Percentiles rank a stretch among this genome's conserved stretches.
Conservation (phyloP, 2,888 invertebrate species). For the Drosophila koepferae region DNA sequence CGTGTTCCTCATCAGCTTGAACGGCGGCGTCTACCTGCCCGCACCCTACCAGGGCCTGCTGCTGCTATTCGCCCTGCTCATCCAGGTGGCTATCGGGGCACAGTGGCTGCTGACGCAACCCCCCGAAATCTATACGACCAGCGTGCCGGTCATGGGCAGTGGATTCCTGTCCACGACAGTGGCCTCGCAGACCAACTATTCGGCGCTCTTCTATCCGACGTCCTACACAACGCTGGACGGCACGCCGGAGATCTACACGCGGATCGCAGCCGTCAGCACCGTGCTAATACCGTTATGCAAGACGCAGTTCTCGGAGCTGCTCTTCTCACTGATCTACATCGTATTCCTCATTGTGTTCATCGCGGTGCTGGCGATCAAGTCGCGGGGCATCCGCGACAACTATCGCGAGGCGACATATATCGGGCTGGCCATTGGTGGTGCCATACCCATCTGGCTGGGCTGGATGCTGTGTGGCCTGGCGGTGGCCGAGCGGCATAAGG, state of each 20-base stretch:
- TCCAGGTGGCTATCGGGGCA: slow-evolving; percentile 93
- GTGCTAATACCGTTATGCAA: slow-evolving; percentile 87
- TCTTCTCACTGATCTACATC: slow-evolving; percentile 93
- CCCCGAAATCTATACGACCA: slow-evolving; percentile 87
- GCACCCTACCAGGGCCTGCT: slow-evolving; percentile 96
- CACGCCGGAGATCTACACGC: slow-evolving; percentile 78
- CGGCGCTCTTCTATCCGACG: slow-evolving; percentile 75
- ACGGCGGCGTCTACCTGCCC: slow-evolving; percentile 95
- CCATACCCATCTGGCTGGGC: slow-evolving; percentile 94
- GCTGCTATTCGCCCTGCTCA: slow-evolving; percentile 95
- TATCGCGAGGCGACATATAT: slow-evolving; percentile 97
- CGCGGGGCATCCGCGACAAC: slow-evolving; percentile 95
- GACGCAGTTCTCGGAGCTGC: slow-evolving; percentile 89
- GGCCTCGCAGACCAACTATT: slow-evolving; percentile 74
- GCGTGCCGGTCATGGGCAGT: slow-evolving; percentile 82
- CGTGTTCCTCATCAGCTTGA: slow-evolving; percentile 95
- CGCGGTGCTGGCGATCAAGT: slow-evolving; percentile 93
- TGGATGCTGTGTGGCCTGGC: slow-evolving; percentile 94
- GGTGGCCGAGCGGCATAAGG: slow-evolving; percentile 91
- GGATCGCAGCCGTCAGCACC: slow-evolving; percentile 82
- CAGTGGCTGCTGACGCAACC: slow-evolving; percentile 94
- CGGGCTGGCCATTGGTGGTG: slow-evolving; percentile 93
- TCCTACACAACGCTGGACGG: slow-evolving; percentile 71
- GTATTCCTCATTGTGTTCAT: slow-evolving; percentile 94
- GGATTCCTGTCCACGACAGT: slow-evolving; percentile 74